phyloP scores from a whole-genome alignment of 1,140 invertebrate genomes.

The Cydia amplana region DNA sequence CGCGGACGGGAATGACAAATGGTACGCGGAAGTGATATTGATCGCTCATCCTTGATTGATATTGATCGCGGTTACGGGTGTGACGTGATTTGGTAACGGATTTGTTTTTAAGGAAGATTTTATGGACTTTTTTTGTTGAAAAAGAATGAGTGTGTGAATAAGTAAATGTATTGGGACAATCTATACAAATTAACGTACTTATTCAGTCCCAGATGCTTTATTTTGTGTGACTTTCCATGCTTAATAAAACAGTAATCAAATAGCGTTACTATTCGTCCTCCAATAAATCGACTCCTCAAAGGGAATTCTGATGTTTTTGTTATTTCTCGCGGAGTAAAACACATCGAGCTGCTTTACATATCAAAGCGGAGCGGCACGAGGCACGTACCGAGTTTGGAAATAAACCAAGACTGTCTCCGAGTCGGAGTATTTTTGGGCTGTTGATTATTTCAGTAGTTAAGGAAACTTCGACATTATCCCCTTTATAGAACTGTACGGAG shows the following conservation, averaged over 20 bases:
- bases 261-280: neutral
- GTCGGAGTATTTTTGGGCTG: neutral
- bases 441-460: slow-evolving; percentile 8
- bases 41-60: slow-evolving; percentile 6
- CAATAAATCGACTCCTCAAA: slow-evolving; percentile 5
- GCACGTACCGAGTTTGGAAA: neutral
- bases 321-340: neutral
- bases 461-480: neutral
- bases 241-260: slow-evolving; percentile 1
- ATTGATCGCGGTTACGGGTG: slow-evolving; percentile 2
- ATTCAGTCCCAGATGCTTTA: neutral
- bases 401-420: neutral
- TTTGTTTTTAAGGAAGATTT: slow-evolving; percentile 2
- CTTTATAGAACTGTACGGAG: neutral
- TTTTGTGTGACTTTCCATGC: neutral
- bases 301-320: slow-evolving; percentile 7
- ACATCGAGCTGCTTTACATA: neutral
- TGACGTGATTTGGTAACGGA: slow-evolving; percentile 1
- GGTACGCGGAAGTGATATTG: slow-evolving; percentile 1
- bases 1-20: slow-evolving; percentile 6
- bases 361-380: neutral
- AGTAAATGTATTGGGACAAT: neutral
- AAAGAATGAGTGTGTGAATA: neutral
- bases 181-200: neutral
- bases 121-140: neutral